Percentiles rank a stretch among this genome's conserved stretches.
Evolutionary conservation across 1,140 invertebrate genomes (phyloP).

Genomic region (Zaprionus ornatus): DNA sequence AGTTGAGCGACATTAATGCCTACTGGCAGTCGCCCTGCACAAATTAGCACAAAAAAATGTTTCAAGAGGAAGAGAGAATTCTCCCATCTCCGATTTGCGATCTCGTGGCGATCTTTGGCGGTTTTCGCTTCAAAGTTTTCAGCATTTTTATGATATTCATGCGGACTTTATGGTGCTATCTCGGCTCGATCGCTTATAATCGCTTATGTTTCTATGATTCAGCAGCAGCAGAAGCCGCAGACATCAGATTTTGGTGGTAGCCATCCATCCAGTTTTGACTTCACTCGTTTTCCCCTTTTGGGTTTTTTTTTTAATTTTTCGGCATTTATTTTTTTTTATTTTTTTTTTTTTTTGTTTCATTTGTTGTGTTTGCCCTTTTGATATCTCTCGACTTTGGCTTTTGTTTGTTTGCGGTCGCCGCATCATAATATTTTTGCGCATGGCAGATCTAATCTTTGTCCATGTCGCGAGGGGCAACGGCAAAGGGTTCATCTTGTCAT

Average conservation of each 20-base stretch:
- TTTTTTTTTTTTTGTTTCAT: slow-evolving; percentile 22
- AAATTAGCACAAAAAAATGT: slow-evolving; percentile 60
- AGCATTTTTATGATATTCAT: slow-evolving; percentile 25
- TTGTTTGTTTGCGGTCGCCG: slow-evolving; percentile 61
- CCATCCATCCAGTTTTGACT: slow-evolving; percentile 64
- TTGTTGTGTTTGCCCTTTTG: slow-evolving; percentile 41
- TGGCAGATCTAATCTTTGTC: slow-evolving; percentile 79
- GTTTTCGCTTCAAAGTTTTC: slow-evolving; percentile 45
- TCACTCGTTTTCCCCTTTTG: background rate
- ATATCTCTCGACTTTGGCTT: slow-evolving; percentile 38
- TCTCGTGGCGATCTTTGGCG: slow-evolving; percentile 28
- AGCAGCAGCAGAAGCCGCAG: slow-evolving; percentile 41
- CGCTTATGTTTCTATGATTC: slow-evolving; percentile 79
- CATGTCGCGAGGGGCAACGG: slow-evolving; percentile 17
- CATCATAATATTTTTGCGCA: slow-evolving; percentile 80
- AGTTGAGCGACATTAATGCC: slow-evolving; percentile 79
- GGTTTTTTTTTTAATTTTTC: slow-evolving; percentile 1
- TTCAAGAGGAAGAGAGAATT: background rate
- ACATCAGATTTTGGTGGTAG: slow-evolving; percentile 56
- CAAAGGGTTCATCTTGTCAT: slow-evolving; percentile 58
- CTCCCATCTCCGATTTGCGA: slow-evolving; percentile 13
- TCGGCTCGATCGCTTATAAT: slow-evolving; percentile 67
- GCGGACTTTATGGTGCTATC: slow-evolving; percentile 61
- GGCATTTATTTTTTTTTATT: background rate
- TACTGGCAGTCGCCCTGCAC: slow-evolving; percentile 71